Evolutionary conservation across 2,888 invertebrate species (phyloP), one percentile per base, ranked within the genome.

Genomic region (Thymelicus sylvestris): DNA sequence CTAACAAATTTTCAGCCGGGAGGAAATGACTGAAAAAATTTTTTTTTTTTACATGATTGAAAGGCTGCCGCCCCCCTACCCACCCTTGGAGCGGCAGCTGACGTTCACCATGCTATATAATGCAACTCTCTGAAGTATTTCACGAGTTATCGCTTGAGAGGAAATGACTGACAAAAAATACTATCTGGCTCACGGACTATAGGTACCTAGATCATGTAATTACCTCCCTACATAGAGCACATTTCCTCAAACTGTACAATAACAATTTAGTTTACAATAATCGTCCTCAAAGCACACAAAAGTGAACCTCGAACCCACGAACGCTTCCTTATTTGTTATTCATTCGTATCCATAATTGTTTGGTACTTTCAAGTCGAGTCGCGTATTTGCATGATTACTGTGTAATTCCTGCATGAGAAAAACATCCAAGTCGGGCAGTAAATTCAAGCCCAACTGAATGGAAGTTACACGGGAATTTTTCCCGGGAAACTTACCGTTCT

Each of bases 391-490:
- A 76, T 79, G 77, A 77, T 79, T 78, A 82, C 82, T 79, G 79
- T 80, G 79, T 81, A 85, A 83, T 80, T 80, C 77, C 80, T 81
- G 74, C 79, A 79, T 77, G 82, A 79, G 76, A 74, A 72, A 65
- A 73, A 75, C 83, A 83, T 84, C 84, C 79, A 91, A 92, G 79
- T 91, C 90, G 78, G 67, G 82, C 88, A 85, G 88, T 92, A 92
- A 91, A 92, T 92, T 90, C 82, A 81, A 86, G 80, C 87, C 83
- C 81, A 85, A 85, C 83, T 83, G 89, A 90, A 91, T 88, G 86
- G 89, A 89, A 84, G 81, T 80, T 74, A 69, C 74, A 67, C 71
- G 74, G 70, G 77, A 78, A 79, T 76, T 83, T 83, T 81, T 79
- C 79, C 76, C 63, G 64, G 77, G 79, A 83, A 87, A 89, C 85